Evolutionary conservation across 2,888 invertebrate species (phyloP), one percentile per base, ranked within the genome.

Genomic region (Diarsia mendica): DNA sequence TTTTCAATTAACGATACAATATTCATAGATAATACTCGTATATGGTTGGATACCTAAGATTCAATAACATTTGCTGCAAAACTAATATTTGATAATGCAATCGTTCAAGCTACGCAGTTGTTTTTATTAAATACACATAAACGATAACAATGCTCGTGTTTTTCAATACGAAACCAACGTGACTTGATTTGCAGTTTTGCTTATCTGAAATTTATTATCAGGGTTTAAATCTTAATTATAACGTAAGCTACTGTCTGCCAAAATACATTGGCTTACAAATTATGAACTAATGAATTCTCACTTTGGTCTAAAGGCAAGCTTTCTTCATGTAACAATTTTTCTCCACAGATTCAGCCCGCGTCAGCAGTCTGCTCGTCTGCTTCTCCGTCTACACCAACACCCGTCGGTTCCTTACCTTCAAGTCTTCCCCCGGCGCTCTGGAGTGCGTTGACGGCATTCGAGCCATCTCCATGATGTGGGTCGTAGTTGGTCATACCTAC

Each of bases 381-480:
- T 96, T 96, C 85, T 96, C 96, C 0, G 78, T 95, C 0, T 93
- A 94, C 76, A 93, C 94, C 0, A 96, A 96, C 83, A 94, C 94
- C 0, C 89, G 90, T 6, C 92, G 94, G 2, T 89, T 96, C 65
- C 85, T 96, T 10, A 89, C 90, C 0, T 93, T 94, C 80, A 92
- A 90, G 53, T 85, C 90, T 1, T 53, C 64, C 0, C 88, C 92
- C 9, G 93, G 92, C 3, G 89, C 95, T 0, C 79, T 96, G 49
- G 92, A 94, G 65, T 96, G 96, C 83, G 87, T 96, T 6, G 94
- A 96, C 75, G 96, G 96, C 4, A 92, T 96, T 55, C 89, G 95
- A 80, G 90, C 93, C 2, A 89, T 96, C 20, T 95, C 95, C 48
- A 95, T 96, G 94, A 80, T 95, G 80, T 96, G 96, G 96, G 93